Base-by-base conservation (phyloP, 2,888 invertebrate genomes). In the Sesia apiformis region DNA sequence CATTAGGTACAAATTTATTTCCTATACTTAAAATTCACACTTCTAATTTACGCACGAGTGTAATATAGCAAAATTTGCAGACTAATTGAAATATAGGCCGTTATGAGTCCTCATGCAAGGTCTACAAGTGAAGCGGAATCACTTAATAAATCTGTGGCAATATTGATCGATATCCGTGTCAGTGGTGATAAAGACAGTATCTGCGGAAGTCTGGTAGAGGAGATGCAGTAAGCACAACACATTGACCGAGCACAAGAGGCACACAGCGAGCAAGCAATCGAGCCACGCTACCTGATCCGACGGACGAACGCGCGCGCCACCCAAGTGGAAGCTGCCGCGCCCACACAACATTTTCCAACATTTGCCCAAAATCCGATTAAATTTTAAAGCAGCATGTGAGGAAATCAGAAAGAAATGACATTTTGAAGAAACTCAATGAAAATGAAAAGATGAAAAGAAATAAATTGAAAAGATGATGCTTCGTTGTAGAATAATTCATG, bases 281-380 rank as follows among this genome's bases (percentile, higher is more conserved):
- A 92, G 91, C 91, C 93, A 94, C 92, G 93, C 93, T 94, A 94
- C 94, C 94, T 94, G 94, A 91, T 93, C 93, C 88, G 93, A 93
- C 91, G 86, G 82, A 83, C 92, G 90, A 88, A 82, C 86, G 91
- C 92, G 88, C 75, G 76, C 70, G 63, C 75, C 76, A 61, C 88
- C 88, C 83, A 90, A 81, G 78, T 90, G 90, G 81, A 86, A 90
- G 84, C 90, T 90, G 90, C 81, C 78, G 68, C 70, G 66, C 64
- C 70, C 72, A 67, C 72, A 71, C 73, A 74, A 23, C 38, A 7
- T 50, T 8, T 50, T 50, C 77, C 78, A 74, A 72, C 56, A 65
- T 61, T 64, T 64, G 67, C 72, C 65, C 68, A 72, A 71, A 69
- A 76, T 81, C 79, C 82, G 69, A 81, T 72, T 64, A 66, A 67